phyloP scores from a whole-genome alignment of 2,797 vertebrate species.

The Eupleurogrammus muticus region DNA sequence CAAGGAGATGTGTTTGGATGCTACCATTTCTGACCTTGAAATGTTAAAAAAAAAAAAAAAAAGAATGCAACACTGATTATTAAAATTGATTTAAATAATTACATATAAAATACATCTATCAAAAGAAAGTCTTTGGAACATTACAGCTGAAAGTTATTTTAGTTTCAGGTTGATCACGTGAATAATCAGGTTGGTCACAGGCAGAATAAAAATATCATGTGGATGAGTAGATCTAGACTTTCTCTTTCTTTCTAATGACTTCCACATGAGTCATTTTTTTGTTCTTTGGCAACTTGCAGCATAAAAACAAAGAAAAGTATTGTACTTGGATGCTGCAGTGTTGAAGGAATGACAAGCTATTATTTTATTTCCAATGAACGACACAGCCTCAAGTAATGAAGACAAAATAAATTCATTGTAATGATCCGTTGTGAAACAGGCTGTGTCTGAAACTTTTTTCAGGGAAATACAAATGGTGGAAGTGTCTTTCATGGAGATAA shows the following conservation, averaged over 20 bases:
- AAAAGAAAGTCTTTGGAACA: not conserved
- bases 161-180: not conserved
- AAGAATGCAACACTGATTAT: not conserved
- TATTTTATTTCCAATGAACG: slow-evolving; percentile 38
- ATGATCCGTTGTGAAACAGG: slow-evolving; percentile 23
- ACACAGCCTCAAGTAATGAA: slow-evolving; percentile 36
- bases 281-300: slow-evolving; percentile 26
- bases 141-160: not conserved
- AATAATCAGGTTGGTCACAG: too few relatives aligned
- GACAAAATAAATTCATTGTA: slow-evolving; percentile 25
- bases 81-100: not conserved
- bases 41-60: not conserved
- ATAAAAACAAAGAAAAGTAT: not conserved
- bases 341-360: slow-evolving; percentile 25
- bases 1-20: not conserved
- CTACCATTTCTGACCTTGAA: slow-evolving; percentile 16
- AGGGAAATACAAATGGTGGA: slow-evolving; percentile 13
- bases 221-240: slow-evolving; percentile 1
- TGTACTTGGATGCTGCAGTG: slow-evolving; percentile 15
- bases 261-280: slow-evolving; percentile 30
- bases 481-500: slow-evolving; percentile 5
- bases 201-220: not conserved
- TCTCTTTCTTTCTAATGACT: slow-evolving; percentile 30
- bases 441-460: slow-evolving; percentile 3
- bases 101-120: not conserved